Evolutionary conservation across 2,797 vertebrate species (phyloP).

Genomic region (Rhyacichthys aspro): DNA sequence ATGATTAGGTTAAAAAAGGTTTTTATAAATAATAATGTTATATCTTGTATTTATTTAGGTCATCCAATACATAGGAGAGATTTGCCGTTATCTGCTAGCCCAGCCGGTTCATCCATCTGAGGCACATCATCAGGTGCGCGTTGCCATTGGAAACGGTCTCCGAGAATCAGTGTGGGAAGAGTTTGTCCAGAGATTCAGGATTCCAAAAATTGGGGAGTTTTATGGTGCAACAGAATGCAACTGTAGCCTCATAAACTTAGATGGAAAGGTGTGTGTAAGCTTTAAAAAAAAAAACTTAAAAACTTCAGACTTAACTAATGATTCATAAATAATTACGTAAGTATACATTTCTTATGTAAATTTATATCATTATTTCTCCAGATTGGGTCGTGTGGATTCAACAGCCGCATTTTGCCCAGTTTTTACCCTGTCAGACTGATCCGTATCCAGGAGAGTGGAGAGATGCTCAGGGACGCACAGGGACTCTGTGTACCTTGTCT

Average conservation of each 20-base stretch:
- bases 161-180: slow-evolving; percentile 87
- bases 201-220: slow-evolving; percentile 87
- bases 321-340: background rate
- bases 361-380: slow-evolving; percentile 37
- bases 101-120: slow-evolving; percentile 81
- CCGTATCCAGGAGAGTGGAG: slow-evolving; percentile 82
- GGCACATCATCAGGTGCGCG: slow-evolving; percentile 77
- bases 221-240: slow-evolving; percentile 93
- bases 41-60: slow-evolving; percentile 68
- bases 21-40: background rate
- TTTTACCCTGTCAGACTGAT: slow-evolving; percentile 88
- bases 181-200: slow-evolving; percentile 83
- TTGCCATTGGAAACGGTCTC: slow-evolving; percentile 89
- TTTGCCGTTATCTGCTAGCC: slow-evolving; percentile 88
- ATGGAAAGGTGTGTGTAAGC: slow-evolving; percentile 83
- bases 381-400: slow-evolving; percentile 91
- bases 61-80: slow-evolving; percentile 91
- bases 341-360: background rate
- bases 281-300: too few species aligned
- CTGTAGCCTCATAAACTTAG: slow-evolving; percentile 91
- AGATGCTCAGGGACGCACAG: slow-evolving; percentile 79
- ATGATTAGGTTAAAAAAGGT: background rate
- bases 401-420: slow-evolving; percentile 84
- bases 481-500: slow-evolving; percentile 86
- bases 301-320: too few species aligned